Base-by-base conservation (phyloP, 2,113 vertebrate species). In the Pontoporia blainvillei region DNA sequence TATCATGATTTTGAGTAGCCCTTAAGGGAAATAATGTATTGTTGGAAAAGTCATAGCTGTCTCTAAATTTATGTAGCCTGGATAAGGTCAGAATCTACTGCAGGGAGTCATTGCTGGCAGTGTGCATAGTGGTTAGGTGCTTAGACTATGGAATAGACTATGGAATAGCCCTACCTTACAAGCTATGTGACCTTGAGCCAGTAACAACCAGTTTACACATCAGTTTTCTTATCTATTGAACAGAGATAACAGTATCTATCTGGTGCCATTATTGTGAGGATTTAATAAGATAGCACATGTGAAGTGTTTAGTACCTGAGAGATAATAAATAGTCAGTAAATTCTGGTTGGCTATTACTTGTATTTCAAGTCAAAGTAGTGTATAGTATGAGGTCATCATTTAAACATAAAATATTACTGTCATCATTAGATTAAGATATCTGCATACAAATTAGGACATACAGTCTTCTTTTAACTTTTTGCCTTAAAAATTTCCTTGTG, bases 341-440 rank as follows among this genome's bases (percentile, higher is more conserved):
- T 61, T 59, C 29, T 93, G 44, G 31, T 31, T 95, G 39, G n/a
- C 36, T 90, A 5, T 52, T 82, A 29, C 14, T 91, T 64, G 27
- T 86, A 75, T 94, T 96, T 89, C 59, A 95, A n/a, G 44, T 96
- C 66, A 88, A 85, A 87, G 13, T 89, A 39, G 29, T 81, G 0
- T 75, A 34, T 69, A 79, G 13, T 92, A 72, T 7, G 14, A 96
- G 41, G 69, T 92, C 25, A 86, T 92, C 11, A 29, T 82, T 96
- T 96, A 95, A 94, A 82, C 64, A 86, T 76, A 92, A 96, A 92
- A 81, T 85, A 1, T 83, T 95, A 92, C 20, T 94, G 29, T 72
- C 59, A 72, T 66, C 5, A 27, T 92, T 87, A 85, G 61, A 64
- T 73, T 85, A 83, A 94, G 79, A 89, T 72, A 62, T 25, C 11